phyloP scores from a whole-genome alignment of 35 echinoderm and acorn worm species.

The Apostichopus japonicus region DNA sequence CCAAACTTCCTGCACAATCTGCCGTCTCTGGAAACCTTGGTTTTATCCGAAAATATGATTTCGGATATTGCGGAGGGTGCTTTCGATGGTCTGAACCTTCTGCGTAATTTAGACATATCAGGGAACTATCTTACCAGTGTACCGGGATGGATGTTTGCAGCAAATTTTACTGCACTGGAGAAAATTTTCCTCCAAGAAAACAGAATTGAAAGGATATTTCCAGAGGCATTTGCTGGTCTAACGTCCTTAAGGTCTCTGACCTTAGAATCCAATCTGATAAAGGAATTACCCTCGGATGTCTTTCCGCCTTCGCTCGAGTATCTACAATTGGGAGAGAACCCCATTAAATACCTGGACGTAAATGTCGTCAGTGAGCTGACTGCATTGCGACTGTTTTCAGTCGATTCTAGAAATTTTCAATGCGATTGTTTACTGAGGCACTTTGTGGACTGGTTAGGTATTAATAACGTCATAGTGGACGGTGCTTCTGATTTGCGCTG shows the following conservation, averaged over 20 bases:
- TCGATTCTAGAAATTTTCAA: conserved; percentile 65
- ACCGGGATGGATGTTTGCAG: conserved; percentile 57
- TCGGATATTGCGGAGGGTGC: conserved; percentile 44
- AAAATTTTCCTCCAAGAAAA: conserved; percentile 73
- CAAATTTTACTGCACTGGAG: conserved; percentile 27
- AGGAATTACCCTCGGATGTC: conserved; percentile 32
- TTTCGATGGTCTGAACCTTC: conserved; percentile 26
- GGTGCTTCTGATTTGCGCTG: conserved; percentile 62
- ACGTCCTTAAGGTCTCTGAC: conserved; percentile 60
- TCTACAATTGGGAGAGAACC: conserved; percentile 75
- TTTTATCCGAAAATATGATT: conserved; percentile 69
- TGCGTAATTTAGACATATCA: conserved; percentile 76
- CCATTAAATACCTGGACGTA: conserved; percentile 61
- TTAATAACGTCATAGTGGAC: conserved; percentile 64
- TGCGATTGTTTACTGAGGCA: conserved; percentile 79
- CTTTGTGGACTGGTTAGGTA: conserved; percentile 72
- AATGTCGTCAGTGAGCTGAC: conserved; percentile 28
- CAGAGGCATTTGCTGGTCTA: conserved; percentile 64
- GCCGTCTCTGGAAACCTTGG: conserved; percentile 61
- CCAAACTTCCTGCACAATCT: conserved; percentile 59
- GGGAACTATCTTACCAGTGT: conserved; percentile 59
- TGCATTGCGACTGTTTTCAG: conserved; percentile 59
- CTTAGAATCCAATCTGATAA: conserved; percentile 68
- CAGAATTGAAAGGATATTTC: conserved; percentile 52
- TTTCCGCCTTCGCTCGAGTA: conserved; percentile 55